Base-by-base conservation (phyloP, 2,113 vertebrate genomes). In the Callocephalon fimbriatum region DNA sequence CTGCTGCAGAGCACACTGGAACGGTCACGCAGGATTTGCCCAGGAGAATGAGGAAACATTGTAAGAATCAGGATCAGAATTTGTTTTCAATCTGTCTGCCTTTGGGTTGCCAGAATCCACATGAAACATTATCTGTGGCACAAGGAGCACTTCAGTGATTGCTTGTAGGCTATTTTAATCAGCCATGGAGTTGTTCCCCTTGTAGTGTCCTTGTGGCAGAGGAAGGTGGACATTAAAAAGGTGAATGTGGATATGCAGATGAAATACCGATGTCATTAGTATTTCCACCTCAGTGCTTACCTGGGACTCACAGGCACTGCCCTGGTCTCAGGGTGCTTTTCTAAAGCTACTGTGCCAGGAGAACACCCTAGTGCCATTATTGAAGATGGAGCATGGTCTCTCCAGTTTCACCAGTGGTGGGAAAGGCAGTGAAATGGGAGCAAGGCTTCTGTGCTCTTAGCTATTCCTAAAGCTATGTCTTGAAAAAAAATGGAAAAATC, bases 401-500 rank as follows among this genome's bases (percentile, higher is more conserved):
- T 58, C 50, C 45, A 74, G n/a, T 45, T 74, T 84, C 54, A 50
- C 25, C 25, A 63, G 29, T 8, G 40, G 5, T 61, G 37, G 32
- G 18, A 65, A 91, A 76, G 27, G 48, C 63, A 77, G 13, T 56
- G 72, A 56, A 86, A 53, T 44, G 27, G 18, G 23, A 88, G 66
- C 14, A 83, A 72, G 4, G 5, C 29, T 50, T 85, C 25, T 75
- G 32, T 48, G 45, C 14, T 81, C 17, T 23, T 63, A 51, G 15
- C 42, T 59, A 27, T 67, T 78, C 50, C 48, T 59, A 40, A 78
- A 81, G 40, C 38, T 38, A 9, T 7, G 6, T 15, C 44, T 85
- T 75, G 32, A 72, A 94, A 86, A 37, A 23, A 35, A 82, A 29
- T 15, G 48, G 48, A 63, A 90, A 78, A 90, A 72, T 63, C 4